Evolutionary conservation across 2,797 vertebrate species (phyloP), one percentile per base, ranked within the genome.

Genomic region (Sciurus vulgaris): DNA sequence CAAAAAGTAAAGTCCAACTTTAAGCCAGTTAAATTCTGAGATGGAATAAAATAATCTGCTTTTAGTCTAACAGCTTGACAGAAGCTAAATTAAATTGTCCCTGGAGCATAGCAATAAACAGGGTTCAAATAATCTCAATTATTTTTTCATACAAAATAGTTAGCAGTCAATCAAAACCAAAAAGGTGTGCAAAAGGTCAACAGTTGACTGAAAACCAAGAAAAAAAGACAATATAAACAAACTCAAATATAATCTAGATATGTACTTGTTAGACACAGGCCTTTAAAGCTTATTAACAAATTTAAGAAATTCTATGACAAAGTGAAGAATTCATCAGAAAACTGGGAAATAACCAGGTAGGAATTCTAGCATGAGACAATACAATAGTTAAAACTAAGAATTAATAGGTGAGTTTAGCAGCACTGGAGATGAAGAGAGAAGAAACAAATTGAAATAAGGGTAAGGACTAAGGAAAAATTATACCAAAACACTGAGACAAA

Each of bases 1-100:
- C 18, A 41, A 38, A 17, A 44, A 59, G 13, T 61, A 63, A 88
- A 47, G 22, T 7, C n/a, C 67, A 76, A 70, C 14, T 84, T 83
- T 67, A 79, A 78, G 79, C 59, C 15, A 73, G 6, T 82, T 87
- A 61, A 91, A 65, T 20, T 38, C 5, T 7, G 0, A 8, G 61
- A 9, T 91, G 26, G 10, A 44, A 81, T 73, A 61, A 74, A 81
- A 74, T 85, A 76, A 91, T 59, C 8, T 77, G 10, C n/a, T 22
- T 6, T 94, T 81, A 44, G 30, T 6, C n/a, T 82, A 92, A 77
- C 3, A 79, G n/a, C 9, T 63, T 70, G 1, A 11, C 22, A 13
- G 33, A 86, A 91, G 51, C 7, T 85, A 96, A 88, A 35, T 67
- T 74, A 90, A 93, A 51, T 63, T 88, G 18, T 79, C n/a, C 30